phyloP scores from a whole-genome alignment of 2,113 vertebrate species.

The Sigmodon hispidus region DNA sequence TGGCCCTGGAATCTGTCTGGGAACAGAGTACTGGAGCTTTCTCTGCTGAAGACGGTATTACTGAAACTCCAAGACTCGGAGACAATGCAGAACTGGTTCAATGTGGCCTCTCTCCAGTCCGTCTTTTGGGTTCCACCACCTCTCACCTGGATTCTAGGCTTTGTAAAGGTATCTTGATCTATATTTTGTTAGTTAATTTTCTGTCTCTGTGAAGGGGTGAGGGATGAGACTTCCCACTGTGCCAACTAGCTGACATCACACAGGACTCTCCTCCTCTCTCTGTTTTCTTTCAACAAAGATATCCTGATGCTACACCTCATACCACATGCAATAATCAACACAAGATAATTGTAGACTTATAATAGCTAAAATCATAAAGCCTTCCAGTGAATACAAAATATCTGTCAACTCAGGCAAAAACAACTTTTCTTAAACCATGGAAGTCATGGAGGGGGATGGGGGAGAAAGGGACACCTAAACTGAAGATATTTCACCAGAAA shows the following conservation, averaged over 20 bases:
- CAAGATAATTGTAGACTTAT: background rate
- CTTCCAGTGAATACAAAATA: background rate
- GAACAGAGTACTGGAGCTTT: background rate
- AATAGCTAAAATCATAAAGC: background rate
- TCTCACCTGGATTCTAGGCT: background rate
- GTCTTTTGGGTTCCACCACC: background rate
- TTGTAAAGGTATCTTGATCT: background rate
- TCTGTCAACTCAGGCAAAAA: background rate
- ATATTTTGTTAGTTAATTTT: background rate
- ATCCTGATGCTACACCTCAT: background rate
- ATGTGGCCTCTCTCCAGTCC: background rate
- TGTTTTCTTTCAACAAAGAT: background rate
- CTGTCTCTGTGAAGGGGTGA: background rate
- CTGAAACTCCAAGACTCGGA: background rate
- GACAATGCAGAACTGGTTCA: background rate
- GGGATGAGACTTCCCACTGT: background rate
- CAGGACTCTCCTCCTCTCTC: background rate
- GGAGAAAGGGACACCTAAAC: background rate
- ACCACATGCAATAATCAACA: constrained; percentile 29
- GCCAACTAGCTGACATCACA: background rate
- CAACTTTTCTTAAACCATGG: constrained; percentile 21
- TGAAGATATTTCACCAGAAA: constrained; percentile 45
- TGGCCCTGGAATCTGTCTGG: background rate
- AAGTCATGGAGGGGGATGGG: constrained; percentile 19
- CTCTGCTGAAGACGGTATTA: background rate